Base-by-base conservation (phyloP, 2,797 vertebrate species). In the Sebastiscus albofasciatus region DNA sequence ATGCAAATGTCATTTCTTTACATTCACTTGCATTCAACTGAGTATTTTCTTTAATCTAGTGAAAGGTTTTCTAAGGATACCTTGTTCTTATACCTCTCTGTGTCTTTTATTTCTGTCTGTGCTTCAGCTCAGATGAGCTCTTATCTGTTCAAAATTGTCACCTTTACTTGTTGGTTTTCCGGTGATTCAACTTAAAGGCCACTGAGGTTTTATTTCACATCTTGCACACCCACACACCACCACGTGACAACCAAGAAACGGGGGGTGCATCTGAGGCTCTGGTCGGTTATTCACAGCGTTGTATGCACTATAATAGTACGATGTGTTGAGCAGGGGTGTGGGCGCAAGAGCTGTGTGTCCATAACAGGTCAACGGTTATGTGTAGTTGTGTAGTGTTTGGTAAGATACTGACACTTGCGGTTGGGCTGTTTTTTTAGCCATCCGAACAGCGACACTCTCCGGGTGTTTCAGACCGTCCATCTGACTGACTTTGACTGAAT, bases 191-290 rank as follows among this genome's bases (percentile, higher is more conserved):
- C 75, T 75, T 80, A 86, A 87, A 90, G 83, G 77, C 83, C 79
- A 86, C 61, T 77, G 80, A 81, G 84, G 84, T 91, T 91, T 90
- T 83, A 59, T 80, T 89, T 75, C 82, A 82, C 76, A 76, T 82
- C 33, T 66, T 79, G 2, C 34, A 80, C 83, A 77, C 83, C 89
- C 83, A 86, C 83, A 65, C 46, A 16, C n/a, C 59, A 82, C 77
- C 88, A 88, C n/a, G 87, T 91, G 82, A 94, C 75, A 81, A 87
- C 75, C 73, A 70, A 90, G 84, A 91, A 92, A 79, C 68, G 52
- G 74, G 74, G 61, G 56, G 65, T 72, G 31, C 42, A 66, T 79
- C 56, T 79, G 66, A 77, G 59, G 31, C 54, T 70, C 52, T 85
- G 68, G 52, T 75, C 34, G 52, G 75, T 73, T 84, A 70, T 80